Base-by-base conservation (phyloP, 2,797 vertebrate genomes). In the Zenarchopterus dispar region DNA sequence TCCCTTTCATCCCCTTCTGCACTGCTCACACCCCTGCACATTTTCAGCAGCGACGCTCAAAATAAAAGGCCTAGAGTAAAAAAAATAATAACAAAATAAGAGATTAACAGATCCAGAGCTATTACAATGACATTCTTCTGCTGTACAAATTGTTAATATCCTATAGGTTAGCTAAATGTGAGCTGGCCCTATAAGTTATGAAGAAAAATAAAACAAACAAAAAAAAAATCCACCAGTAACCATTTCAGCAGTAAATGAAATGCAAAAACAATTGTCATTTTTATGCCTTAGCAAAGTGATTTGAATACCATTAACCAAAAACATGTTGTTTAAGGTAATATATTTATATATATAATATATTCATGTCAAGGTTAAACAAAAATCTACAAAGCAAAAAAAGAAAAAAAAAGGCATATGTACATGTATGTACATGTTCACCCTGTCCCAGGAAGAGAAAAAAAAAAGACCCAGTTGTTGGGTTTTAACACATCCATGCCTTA, bases 71-170 rank as follows among this genome's bases (percentile, higher is more conserved):
- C 10, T 10, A 13, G 7, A 3, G 9, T 39, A 15, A 15, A 15
- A 15, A 36, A 36, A 36, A 36, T 3, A 36, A 36, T 7, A 91
- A 94, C 91, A 58, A 71, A 71, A 68, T 68, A 68, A 62, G 80
- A 51, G 91, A 92, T 93, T 91, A 86, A 94, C 92, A 92, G 92
- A 94, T 91, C 94, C 90, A 93, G 92, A 84, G 94, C 93, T 93
- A 93, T 94, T 92, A 94, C 93, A 93, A 91, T 91, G 94, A 96
- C 95, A 95, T 96, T 96, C 95, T 92, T 95, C 94, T 87, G 94
- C 95, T 97, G 95, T 95, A 96, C 95, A 97, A 94, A 95, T 94
- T 94, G 95, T 95, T 94, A 93, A 94, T 95, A 24, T 94, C 91
- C 92, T 95, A 94, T 62, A 93, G 92, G 94, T 89, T 94, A 81